These are phyloP conservation scores for Balaenoptera acutorostrata DNA, from an alignment of 2,113 vertebrate genomes.

Conservation along the genomic window DNA sequence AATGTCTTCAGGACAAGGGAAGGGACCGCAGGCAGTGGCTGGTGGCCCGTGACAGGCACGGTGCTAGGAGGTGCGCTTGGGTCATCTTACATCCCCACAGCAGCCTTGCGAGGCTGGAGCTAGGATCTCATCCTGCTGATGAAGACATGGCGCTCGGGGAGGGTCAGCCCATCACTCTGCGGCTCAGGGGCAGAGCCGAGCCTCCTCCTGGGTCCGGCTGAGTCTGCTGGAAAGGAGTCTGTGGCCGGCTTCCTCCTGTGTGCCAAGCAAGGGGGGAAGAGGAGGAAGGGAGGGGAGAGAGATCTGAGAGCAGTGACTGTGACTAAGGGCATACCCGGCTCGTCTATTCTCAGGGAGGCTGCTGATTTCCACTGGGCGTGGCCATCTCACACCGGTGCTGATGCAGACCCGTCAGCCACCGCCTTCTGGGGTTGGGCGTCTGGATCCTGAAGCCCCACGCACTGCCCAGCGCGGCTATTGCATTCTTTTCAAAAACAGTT, in stretches of 20 bases:
- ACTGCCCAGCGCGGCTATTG: background rate
- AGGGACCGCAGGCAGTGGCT: accelerated
- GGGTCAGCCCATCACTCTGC: background rate
- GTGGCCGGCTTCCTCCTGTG: background rate
- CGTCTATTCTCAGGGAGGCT: background rate
- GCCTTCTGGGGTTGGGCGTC: accelerated
- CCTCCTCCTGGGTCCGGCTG: background rate
- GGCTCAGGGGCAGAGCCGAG: background rate
- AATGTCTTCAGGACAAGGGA: background rate
- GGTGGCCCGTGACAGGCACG: background rate
- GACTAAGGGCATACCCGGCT: background rate
- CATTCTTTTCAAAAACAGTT: background rate
- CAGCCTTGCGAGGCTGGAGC: accelerated
- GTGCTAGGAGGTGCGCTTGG: background rate
- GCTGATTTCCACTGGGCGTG: background rate
- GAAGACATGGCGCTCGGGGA: accelerated
- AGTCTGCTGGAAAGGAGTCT: background rate
- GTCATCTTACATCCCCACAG: background rate
- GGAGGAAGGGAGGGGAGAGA: background rate
- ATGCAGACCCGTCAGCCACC: accelerated
- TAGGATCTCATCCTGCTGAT: background rate
- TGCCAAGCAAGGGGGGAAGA: too few species aligned
- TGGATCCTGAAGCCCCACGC: accelerated
- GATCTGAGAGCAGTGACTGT: accelerated
- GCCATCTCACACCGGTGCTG: background rate